Evolutionary conservation across 2,888 invertebrate genomes (phyloP).

Genomic region (Deroplatys truncata): DNA sequence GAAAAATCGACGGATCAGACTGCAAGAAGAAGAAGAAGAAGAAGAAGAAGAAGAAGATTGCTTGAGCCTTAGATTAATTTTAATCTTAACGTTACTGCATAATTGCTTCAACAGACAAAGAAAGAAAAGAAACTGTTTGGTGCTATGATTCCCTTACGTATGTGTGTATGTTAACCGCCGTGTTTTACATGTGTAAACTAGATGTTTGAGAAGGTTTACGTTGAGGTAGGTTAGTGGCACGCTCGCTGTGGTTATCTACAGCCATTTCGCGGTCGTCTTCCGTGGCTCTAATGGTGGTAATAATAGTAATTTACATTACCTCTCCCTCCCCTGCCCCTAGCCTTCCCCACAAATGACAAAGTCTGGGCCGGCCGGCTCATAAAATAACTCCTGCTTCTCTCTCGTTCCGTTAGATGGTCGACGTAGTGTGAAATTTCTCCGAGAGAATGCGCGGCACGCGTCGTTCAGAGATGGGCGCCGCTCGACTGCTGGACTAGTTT

Average conservation of each 20-base stretch:
- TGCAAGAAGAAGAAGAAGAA: too few species aligned
- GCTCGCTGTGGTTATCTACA: slow-evolving; percentile 19
- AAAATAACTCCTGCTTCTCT: background rate
- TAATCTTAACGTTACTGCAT: too few species aligned
- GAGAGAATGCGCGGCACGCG: slow-evolving; percentile 17
- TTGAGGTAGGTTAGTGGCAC: slow-evolving; percentile 14
- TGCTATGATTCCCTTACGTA: background rate
- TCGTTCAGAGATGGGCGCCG: background rate
- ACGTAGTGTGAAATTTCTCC: slow-evolving; percentile 17
- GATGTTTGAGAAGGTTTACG: slow-evolving; percentile 1
- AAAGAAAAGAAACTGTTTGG: background rate
- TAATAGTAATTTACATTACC: slow-evolving; percentile 28
- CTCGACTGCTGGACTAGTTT: background rate
- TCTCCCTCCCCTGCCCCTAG: background rate
- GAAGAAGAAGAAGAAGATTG: too few species aligned
- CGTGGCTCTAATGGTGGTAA: slow-evolving; percentile 24
- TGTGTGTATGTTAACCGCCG: background rate
- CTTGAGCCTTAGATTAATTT: too few species aligned
- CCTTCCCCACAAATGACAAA: slow-evolving; percentile 5
- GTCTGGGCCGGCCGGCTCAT: background rate
- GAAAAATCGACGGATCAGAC: too few species aligned
- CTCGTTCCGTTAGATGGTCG: background rate
- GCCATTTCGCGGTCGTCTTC: slow-evolving; percentile 16
- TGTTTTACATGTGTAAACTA: slow-evolving; percentile 1
- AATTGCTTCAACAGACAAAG: background rate